phyloP scores from a whole-genome alignment of 2,888 invertebrate species.

The Zelleria hepariella region DNA sequence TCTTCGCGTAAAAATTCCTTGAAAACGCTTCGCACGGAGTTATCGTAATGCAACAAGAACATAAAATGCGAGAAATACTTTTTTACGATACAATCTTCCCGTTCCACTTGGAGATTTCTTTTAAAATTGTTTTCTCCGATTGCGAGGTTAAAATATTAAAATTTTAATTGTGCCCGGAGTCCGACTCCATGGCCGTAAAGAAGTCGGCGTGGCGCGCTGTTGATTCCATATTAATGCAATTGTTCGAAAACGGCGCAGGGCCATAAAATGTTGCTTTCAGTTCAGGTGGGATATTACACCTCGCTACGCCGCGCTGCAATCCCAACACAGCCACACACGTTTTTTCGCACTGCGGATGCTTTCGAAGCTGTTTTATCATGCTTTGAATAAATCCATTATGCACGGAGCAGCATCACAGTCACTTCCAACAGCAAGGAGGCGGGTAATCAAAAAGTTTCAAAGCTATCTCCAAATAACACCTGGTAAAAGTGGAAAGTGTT shows the following conservation, averaged over 20 bases:
- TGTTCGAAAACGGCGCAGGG: constrained; percentile 62
- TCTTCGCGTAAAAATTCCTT: no score
- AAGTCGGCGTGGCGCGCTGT: constrained; percentile 48
- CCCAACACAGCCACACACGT: constrained; percentile 53
- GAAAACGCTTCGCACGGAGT: not conserved
- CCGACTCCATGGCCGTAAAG: constrained; percentile 44
- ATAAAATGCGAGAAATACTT: not conserved
- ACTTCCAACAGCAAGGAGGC: not conserved
- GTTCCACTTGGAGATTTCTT: not conserved
- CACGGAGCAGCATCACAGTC: not conserved
- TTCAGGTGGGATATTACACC: not conserved
- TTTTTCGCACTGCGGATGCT: constrained; percentile 68
- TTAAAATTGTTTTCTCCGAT: constrained; percentile 24
- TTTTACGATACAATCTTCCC: constrained; percentile 5
- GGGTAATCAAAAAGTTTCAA: not conserved
- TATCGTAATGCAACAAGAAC: not conserved
- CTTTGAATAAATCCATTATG: not conserved
- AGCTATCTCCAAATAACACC: not conserved
- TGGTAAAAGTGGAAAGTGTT: constrained; percentile 7
- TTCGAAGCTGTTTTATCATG: constrained; percentile 12
- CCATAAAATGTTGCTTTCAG: constrained; percentile 58
- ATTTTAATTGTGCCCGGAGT: constrained; percentile 52
- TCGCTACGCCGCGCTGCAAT: constrained; percentile 8
- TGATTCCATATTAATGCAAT: constrained; percentile 71
- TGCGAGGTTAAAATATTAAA: constrained; percentile 58